Percentiles rank a stretch among this genome's conserved stretches.
Evolutionary conservation across 2,797 vertebrate species (phyloP).

Genomic region (Falco rusticolus): DNA sequence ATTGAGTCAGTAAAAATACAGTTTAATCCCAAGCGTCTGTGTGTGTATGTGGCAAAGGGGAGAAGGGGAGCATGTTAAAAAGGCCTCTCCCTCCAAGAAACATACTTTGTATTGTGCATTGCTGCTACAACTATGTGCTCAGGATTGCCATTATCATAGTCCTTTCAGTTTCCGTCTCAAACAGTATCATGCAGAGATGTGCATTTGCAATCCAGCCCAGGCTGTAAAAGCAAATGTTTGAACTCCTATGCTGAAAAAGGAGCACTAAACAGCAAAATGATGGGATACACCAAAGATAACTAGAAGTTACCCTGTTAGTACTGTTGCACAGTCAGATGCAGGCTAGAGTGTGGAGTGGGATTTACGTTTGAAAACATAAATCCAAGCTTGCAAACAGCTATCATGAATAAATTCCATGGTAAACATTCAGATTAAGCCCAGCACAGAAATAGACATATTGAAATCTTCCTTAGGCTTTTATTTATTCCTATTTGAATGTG

Average conservation of each 20-base stretch:
- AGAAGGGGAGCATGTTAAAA: not conserved
- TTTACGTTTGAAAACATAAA: slow-evolving; percentile 21
- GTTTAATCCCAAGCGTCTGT: not conserved
- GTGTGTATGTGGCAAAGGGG: not conserved
- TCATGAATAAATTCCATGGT: slow-evolving; percentile 12
- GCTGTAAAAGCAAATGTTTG: not conserved
- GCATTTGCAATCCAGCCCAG: not conserved
- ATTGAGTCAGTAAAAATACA: not conserved
- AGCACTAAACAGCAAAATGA: not conserved
- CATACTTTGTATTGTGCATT: not conserved
- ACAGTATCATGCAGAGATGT: not conserved
- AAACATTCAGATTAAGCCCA: slow-evolving; percentile 5
- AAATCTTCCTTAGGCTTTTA: slow-evolving; percentile 29
- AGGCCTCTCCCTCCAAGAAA: not conserved
- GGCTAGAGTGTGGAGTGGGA: not conserved
- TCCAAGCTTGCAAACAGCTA: not conserved
- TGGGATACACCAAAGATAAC: not conserved
- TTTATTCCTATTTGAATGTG: slow-evolving; percentile 18
- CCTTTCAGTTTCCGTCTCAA: not conserved
- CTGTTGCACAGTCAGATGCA: not conserved
- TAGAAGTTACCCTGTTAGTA: not conserved
- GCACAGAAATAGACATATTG: not conserved
- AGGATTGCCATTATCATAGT: not conserved
- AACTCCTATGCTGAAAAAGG: not conserved
- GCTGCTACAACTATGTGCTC: not conserved